Evolutionary conservation across 2,797 vertebrate species (phyloP), one percentile per base, ranked within the genome.

Genomic region (Valencia hispanica): DNA sequence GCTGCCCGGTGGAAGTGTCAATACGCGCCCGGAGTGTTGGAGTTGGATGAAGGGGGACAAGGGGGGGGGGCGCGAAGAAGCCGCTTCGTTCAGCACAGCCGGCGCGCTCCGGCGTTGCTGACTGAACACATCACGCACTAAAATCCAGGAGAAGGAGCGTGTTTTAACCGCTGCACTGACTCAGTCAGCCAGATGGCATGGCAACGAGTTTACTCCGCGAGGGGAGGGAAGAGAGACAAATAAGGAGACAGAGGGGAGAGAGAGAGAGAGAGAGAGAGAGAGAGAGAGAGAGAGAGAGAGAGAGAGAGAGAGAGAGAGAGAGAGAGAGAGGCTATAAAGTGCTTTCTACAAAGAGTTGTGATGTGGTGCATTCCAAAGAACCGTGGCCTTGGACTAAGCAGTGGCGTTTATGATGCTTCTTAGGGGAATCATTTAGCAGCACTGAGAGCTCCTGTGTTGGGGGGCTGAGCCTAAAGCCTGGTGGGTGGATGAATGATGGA

Each of bases 331-430:
- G 36, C 22, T 32, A 25, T 53, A 68, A 83, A 70, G 75, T 81
- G 78, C 32, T 72, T 77, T 82, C 77, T 72, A 79, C 77, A 48
- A 75, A 78, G 71, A 81, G 77, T 78, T 83, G 87, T 65, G 86
- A 80, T 81, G 87, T 61, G 79, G 81, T 76, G 75, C 79, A 89
- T 89, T 93, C 89, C 88, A 65, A 73, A 34, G 50, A 87, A 86
- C 74, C 69, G 8, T 78, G 76, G 80, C 80, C 87, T 87, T 88
- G 88, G 89, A 89, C 78, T 85, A 73, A 89, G 75, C 77, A 66
- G 66, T 82, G 41, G 65, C 91, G 88, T 92, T 92, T 92, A 87
- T 83, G 78, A 87, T 87, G 82, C 78, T 79, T 81, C 90, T 83
- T 81, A 70, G 70, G 86, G 81, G 86, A 88, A 76, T 41, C 17